Base-by-base conservation (phyloP, 2,888 invertebrate species). In the Drosophila crucigera region DNA sequence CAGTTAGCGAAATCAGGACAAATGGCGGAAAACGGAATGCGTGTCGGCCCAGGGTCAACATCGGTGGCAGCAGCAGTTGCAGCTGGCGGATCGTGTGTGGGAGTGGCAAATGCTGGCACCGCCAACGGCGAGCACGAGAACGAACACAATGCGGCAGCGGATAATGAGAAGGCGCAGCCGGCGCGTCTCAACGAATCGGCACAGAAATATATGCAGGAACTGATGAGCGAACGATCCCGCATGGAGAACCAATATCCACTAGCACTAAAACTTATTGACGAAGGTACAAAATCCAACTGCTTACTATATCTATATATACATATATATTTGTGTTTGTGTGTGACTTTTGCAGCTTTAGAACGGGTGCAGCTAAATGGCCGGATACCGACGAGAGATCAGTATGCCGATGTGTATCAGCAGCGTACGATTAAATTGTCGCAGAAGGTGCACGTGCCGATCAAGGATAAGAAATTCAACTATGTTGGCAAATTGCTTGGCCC, bases 401-500 rank as follows among this genome's bases (percentile, higher is more conserved):
- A 96, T 92, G 94, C 96, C 67, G 97, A 97, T 93, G 96, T 97
- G 62, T 96, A 96, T 93, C 95, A 96, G 88, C 97, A 93, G 81
- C 92, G 93, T 30, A 92, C 93, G 71, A 92, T 93, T 58, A 92
- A 92, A 78, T 80, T 93, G 64, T 91, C 93, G 71, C 93, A 93
- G 67, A 93, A 93, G 83, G 93, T 93, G 52, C 93, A 92, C 76
- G 93, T 93, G 68, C 93, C 93, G 67, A 92, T 93, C 37, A 93
- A 97, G 83, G 93, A 93, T 79, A 93, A 93, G 67, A 93, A 93
- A 97, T 98, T 98, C 93, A 98, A 98, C 94, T 98, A 98, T 94
- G 98, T 98, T 70, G 98, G 98, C 4, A 98, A 98, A 94, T 94
- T 98, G 62, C 94, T 98, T 81, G 98, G 98, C 5, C 98, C 98